Evolutionary conservation across 2,888 invertebrate genomes (phyloP), one percentile per base, ranked within the genome.

Genomic region (Amiota minor): DNA sequence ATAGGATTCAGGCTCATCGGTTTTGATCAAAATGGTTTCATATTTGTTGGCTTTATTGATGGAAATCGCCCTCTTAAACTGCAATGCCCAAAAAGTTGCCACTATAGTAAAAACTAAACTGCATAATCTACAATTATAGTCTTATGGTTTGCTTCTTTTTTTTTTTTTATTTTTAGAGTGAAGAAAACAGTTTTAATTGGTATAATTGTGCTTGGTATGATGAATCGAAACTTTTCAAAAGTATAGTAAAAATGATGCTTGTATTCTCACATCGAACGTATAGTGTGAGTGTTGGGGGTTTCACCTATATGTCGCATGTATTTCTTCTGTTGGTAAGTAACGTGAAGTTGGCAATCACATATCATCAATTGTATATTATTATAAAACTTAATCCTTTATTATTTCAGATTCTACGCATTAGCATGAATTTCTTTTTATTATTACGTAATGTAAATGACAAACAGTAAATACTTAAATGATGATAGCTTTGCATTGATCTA

Each of bases 361-460:
- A 2, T 1, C 1, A 11, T 2, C 1, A 50, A 2, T 50, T 23
- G 3, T 23, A 23, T 23, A 23, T 23, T 23, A 23, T 23, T 1
- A 35, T 6, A 35, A 35, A 6, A 35, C 35, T 35, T 23, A 23
- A 2, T 23, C 1, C 1, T 23, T 23, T 23, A 2, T 23, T 23
- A 3, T 23, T 35, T n/a, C 53, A 50, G 53, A 50, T 50, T 50
- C 12, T 50, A 0, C 53, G 53, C n/a, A 50, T 50, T n/a, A 50
- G 53, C 12, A 50, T 50, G 53, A 50, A 50, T 50, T 50, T 50
- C 53, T 50, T 69, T 59, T 18, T 78, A 16, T 12, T 77, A 18
- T 46, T 78, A n/a, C 69, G 72, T 20, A 61, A 72, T 67, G 46
- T 64, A 9, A 23, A 11, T 50, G 23, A 50, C 3, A 50, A n/a